Evolutionary conservation across 2,113 vertebrate genomes (phyloP), one percentile per base, ranked within the genome.

Genomic region (Corapipo altera): DNA sequence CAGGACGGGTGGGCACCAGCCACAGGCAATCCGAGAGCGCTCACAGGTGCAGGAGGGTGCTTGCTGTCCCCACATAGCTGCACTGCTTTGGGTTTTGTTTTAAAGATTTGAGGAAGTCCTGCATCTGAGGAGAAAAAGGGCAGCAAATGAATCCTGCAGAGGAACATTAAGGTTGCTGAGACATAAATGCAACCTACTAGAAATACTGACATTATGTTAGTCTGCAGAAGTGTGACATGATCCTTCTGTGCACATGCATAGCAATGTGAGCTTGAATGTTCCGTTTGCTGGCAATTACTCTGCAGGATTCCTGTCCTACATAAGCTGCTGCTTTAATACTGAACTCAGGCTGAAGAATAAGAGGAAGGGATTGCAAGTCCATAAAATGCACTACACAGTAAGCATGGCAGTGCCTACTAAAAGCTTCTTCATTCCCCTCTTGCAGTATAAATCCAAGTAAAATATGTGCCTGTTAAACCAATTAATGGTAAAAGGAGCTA

Each of bases 1-100:
- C 0, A 2, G 66, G 55, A 28, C 0, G 2, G 70, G 51, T 0
- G 16, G 46, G 37, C 18, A 79, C 33, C 74, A 74, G 32, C 10
- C n/a, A 30, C 10, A 17, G 46, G 18, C 13, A 76, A 4, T 27
- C 0, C 9, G 39, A 48, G 37, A 58, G 7, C 28, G 6, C 19
- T 24, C 23, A 28, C 0, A 3, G 46, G 33, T 43, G 30, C 24
- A 33, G 43, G 19, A 2, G 3, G 33, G 46, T 74, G 12, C 41
- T 74, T 37, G n/a, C 35, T 71, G 35, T 46, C 37, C 82, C 32
- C 49, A 35, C 23, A 33, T 3, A 75, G 41, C 23, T 69, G 62
- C 44, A 13, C 3, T 24, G 61, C 37, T 70, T 66, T 27, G 49
- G 8, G 4, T 44, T 81, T 33, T 48, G 21, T 39, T 89, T 80